Conservation (phyloP, 92 coral and sea anemone species). For the Desmophyllum pertusum region DNA sequence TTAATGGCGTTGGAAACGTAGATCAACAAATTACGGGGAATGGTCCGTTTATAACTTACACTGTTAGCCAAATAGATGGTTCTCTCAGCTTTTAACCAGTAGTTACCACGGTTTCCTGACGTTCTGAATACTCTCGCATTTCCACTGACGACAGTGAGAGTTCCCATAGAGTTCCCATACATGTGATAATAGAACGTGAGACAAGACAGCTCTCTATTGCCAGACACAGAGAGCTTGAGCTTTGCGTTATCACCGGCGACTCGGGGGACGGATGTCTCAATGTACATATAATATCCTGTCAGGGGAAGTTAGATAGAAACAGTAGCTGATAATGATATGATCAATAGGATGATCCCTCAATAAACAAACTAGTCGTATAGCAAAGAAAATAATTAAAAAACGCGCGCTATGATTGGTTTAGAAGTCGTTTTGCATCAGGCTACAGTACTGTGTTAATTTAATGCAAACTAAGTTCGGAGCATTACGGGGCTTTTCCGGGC, state of each 20-base stretch:
- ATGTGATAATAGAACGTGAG: slow-evolving; percentile 11
- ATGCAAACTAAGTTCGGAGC: no score
- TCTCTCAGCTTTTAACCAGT: neutral
- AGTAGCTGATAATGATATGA: no score
- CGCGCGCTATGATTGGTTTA: no score
- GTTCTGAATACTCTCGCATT: neutral
- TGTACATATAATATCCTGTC: slow-evolving; percentile 19
- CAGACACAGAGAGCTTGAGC: neutral
- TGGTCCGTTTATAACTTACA: neutral
- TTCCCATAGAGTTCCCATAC: neutral
- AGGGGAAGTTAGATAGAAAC: neutral
- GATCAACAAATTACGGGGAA: no score
- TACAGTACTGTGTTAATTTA: no score
- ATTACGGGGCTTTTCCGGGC: no score
- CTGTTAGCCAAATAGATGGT: neutral
- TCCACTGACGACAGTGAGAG: neutral
- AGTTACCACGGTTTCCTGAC: neutral
- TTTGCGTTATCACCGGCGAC: neutral
- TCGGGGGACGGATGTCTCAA: slow-evolving; percentile 1
- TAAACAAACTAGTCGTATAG: no score
- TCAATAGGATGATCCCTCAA: no score
- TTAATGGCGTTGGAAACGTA: no score
- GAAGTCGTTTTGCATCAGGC: no score
- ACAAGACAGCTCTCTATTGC: neutral
- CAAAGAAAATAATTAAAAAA: no score